Evolutionary conservation across 2,888 invertebrate genomes (phyloP).

Genomic region (Cephus runcator): DNA sequence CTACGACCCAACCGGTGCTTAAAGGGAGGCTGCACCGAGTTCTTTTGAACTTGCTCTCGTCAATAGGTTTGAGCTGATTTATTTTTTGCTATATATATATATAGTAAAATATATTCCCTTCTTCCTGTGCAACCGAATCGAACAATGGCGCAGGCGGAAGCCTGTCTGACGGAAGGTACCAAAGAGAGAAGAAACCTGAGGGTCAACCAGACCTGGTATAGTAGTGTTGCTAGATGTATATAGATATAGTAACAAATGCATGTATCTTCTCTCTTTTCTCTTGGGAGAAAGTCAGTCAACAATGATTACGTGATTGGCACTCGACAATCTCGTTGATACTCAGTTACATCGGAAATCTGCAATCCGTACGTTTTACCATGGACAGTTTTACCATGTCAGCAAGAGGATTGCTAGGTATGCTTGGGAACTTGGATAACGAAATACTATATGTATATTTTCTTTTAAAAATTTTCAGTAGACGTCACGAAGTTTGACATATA

Average conservation of each 20-base stretch:
- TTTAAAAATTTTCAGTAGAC: neutral
- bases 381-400: neutral
- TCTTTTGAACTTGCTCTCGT: neutral
- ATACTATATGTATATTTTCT: neutral
- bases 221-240: neutral
- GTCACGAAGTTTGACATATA: neutral
- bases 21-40: neutral
- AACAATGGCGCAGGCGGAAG: neutral
- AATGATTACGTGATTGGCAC: constrained; percentile 18
- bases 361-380: neutral
- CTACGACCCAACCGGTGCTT: neutral
- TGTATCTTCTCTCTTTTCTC: constrained; percentile 6
- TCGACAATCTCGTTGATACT: neutral
- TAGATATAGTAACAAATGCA: neutral
- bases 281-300: constrained; percentile 21
- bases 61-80: neutral
- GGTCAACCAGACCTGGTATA: neutral
- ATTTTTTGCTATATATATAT: neutral
- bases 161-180: neutral
- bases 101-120: neutral
- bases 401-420: neutral
- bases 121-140: neutral
- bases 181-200: neutral
- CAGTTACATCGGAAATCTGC: neutral
- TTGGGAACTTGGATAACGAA: neutral